These are phyloP conservation scores for Saccostrea glomerata DNA, from an alignment of 1,140 invertebrate genomes.

Conservation along the genomic window DNA sequence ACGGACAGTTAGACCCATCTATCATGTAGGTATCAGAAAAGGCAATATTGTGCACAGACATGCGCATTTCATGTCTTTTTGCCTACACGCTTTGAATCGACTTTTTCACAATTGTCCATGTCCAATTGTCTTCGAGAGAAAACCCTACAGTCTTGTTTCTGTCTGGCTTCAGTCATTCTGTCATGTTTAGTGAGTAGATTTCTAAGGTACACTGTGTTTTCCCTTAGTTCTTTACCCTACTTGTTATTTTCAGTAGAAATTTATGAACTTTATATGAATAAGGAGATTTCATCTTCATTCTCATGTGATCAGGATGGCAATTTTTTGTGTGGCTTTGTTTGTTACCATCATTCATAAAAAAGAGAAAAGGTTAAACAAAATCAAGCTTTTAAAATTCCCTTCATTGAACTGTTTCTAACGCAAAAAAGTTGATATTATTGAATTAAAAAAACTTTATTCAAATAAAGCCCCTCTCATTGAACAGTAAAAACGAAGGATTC, in stretches of 20 bases:
- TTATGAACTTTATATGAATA: background rate
- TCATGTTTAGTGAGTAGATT: background rate
- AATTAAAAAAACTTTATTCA: too few species aligned
- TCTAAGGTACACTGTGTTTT: background rate
- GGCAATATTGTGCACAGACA: slow-evolving; percentile 6
- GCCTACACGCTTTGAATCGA: background rate
- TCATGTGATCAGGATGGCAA: background rate
- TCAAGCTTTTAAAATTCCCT: background rate
- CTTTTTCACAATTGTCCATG: background rate
- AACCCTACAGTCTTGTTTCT: background rate
- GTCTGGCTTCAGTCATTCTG: background rate
- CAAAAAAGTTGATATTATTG: background rate
- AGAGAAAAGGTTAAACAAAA: too few species aligned
- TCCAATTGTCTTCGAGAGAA: background rate
- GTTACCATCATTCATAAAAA: background rate
- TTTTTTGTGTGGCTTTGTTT: background rate
- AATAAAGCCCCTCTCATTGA: background rate
- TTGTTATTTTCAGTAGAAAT: too few species aligned
- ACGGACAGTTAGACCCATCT: slow-evolving; percentile 67
- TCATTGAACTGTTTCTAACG: background rate
- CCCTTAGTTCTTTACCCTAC: background rate
- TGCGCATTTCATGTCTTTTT: background rate
- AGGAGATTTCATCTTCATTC: background rate
- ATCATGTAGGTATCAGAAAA: slow-evolving; percentile 65
- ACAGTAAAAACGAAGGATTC: background rate